A percentile compares a stretch with the other conserved stretches of the same genome.
These are phyloP conservation scores for Siderastrea siderea DNA, from an alignment of 92 coral and sea anemone species.

Conservation along the genomic window DNA sequence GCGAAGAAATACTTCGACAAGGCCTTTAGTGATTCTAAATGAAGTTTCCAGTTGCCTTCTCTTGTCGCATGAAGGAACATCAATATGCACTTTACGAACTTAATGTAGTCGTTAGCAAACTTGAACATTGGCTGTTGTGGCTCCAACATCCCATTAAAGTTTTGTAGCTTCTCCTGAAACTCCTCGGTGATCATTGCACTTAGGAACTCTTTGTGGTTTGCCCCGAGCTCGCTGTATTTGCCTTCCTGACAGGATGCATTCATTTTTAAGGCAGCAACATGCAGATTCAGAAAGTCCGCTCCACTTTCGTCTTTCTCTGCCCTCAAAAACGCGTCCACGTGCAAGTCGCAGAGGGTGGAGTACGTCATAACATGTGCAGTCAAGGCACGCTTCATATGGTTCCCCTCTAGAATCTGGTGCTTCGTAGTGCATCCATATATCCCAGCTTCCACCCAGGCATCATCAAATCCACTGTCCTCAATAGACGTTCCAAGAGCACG, in stretches of 20 bases:
- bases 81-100: constrained; percentile 42
- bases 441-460: constrained; percentile 44
- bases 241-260: constrained; percentile 40
- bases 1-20: too few relatives aligned
- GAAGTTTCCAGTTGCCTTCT: constrained; percentile 61
- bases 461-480: neutral
- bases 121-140: constrained; percentile 35
- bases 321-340: constrained; percentile 37
- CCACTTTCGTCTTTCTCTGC: constrained; percentile 20
- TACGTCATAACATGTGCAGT: constrained; percentile 47
- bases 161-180: constrained; percentile 38
- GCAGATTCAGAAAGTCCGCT: too few relatives aligned
- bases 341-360: constrained; percentile 35
- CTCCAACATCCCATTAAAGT: constrained; percentile 3
- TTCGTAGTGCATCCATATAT: neutral
- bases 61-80: constrained; percentile 51
- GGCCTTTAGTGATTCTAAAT: neutral
- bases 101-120: constrained; percentile 48
- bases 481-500: constrained; percentile 42
- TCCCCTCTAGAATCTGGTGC: too few relatives aligned
- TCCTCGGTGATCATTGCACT: constrained; percentile 24
- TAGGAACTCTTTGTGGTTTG: constrained; percentile 36
- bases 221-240: constrained; percentile 23
- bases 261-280: too few relatives aligned
- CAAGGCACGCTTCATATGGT: too few relatives aligned